Base-by-base conservation (phyloP, 2,888 invertebrate genomes). In the Pyrochroa serraticornis region DNA sequence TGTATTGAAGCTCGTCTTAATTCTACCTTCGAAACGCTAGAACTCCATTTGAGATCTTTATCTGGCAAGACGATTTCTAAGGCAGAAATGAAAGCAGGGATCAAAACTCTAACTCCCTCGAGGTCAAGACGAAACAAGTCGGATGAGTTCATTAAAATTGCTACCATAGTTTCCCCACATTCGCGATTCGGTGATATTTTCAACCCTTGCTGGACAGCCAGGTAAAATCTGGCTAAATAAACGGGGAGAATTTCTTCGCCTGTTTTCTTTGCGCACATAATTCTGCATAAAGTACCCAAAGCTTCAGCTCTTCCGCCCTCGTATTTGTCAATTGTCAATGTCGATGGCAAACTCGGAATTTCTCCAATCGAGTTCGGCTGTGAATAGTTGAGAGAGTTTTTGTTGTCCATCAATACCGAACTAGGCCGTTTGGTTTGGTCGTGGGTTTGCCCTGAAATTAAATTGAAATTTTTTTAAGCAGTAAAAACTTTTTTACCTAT, bases 241-340 rank as follows among this genome's bases (percentile, higher is more conserved):
- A 91, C 92, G 0, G 96, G 93, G 49, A 94, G 82, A 68, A 99
- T 94, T 74, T 92, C 91, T 81, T 97, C 97, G 36, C 93, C 92
- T 1, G 95, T 94, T 79, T 94, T 95, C 80, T 96, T 96, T 0
- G 97, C 91, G 78, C 95, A 97, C 77, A 99, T 91, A 74, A 98
- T 95, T 71, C 97, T 86, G 78, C 98, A 98, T 13, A 99, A 81
- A 2, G 97, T 91, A 13, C 97, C 98, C 70, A 97, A 85, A 0
- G 98, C 97, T 80, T 96, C 95, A 0, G 98, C 97, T 57, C 94
- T 86, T 1, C 98, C 91, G 61, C 90, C 87, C 77, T 91, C 91
- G 70, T 90, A 92, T 66, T 88, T 89, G 70, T 91, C 87, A 73
- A 91, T 90, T 47, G 89, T 89, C 47, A 91, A 80, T 39, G 86